phyloP scores from a whole-genome alignment of 2,113 vertebrate genomes.

The Callaeas wilsoni region DNA sequence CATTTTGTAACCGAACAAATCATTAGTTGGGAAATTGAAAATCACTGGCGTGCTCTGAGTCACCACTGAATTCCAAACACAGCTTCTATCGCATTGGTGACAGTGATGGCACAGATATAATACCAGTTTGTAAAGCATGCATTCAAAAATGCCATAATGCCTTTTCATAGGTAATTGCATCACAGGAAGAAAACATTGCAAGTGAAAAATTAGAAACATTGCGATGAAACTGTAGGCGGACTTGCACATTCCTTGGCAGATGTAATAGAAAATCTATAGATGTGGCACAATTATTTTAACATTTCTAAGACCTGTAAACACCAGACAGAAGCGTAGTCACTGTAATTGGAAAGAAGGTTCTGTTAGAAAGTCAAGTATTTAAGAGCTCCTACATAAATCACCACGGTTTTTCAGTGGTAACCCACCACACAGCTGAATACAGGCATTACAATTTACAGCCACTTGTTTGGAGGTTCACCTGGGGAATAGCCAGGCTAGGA shows the following conservation, averaged over 20 bases:
- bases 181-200: not conserved
- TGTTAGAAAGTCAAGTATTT: not conserved
- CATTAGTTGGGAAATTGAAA: not conserved
- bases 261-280: not conserved
- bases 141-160: not conserved
- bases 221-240: not conserved
- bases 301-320: not conserved
- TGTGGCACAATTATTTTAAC: not conserved
- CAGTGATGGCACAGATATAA: not conserved
- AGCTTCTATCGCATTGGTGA: not conserved
- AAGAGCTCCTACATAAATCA: not conserved
- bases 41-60: not conserved
- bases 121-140: not conserved
- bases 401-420: not conserved
- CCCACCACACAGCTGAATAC: not conserved
- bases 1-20: not conserved
- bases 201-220: not conserved
- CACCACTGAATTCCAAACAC: not conserved
- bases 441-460: not conserved
- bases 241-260: not conserved
- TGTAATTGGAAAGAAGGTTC: not conserved
- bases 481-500: not conserved
- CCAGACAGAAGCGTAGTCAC: not conserved
- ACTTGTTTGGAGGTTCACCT: not conserved
- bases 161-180: not conserved